Percentiles rank a stretch among this genome's conserved stretches.
Evolutionary conservation across 1,140 invertebrate species (phyloP).

Genomic region (Caerostris extrusa): DNA sequence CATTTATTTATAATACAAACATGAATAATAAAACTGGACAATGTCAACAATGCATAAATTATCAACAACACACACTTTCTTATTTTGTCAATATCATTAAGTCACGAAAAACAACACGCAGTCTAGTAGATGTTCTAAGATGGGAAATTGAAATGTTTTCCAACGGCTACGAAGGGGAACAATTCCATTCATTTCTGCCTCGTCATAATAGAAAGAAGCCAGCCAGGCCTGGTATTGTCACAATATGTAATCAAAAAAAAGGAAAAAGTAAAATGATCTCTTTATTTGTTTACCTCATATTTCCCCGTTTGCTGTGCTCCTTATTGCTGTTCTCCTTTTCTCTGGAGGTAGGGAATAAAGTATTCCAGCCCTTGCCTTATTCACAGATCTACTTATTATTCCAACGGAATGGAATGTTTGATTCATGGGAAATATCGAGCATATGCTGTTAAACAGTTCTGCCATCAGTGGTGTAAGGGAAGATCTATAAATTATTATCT

Average conservation of each 20-base stretch:
- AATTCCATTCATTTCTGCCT: neutral
- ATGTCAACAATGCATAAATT: constrained; percentile 2
- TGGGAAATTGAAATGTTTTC: neutral
- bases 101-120: neutral
- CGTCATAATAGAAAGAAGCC: neutral
- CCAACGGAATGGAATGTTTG: neutral
- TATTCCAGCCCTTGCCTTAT: neutral
- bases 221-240: neutral
- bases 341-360: neutral
- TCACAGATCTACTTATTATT: neutral
- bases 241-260: neutral
- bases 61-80: neutral
- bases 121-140: neutral
- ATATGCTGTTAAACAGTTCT: neutral
- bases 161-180: neutral
- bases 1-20: neutral
- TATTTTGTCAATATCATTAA: neutral
- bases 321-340: constrained; percentile 2
- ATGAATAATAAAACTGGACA: neutral
- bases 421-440: neutral
- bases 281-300: constrained; percentile 16
- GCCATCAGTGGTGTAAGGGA: neutral
- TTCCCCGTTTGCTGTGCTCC: neutral
- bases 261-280: neutral
- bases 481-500: constrained; percentile 9